Evolutionary conservation across 1,140 invertebrate genomes (phyloP).

Genomic region (Drosophila pseudoananassae): DNA sequence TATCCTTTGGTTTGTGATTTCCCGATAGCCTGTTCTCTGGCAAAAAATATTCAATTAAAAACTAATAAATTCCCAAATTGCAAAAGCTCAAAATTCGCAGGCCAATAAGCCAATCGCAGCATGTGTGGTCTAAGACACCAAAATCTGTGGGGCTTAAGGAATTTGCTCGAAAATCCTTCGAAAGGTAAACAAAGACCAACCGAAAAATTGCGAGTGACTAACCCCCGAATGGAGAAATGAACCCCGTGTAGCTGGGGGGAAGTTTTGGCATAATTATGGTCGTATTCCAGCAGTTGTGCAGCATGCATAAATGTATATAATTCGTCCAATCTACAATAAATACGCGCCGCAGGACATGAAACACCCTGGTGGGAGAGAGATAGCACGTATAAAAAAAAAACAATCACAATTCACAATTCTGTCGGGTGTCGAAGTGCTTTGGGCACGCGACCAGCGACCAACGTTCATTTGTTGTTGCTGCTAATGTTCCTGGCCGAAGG

Average conservation of each 20-base stretch:
- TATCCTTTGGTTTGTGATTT: too few relatives aligned
- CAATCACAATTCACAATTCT: conserved; percentile 81
- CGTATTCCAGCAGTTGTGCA: conserved; percentile 60
- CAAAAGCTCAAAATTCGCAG: conserved; percentile 2
- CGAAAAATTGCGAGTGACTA: conserved; percentile 27
- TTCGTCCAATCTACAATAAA: conserved; percentile 44
- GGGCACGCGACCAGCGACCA: conserved; percentile 79
- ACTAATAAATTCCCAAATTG: background rate
- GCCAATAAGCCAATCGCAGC: conserved; percentile 33
- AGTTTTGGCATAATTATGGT: conserved; percentile 47
- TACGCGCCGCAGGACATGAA: conserved; percentile 70
- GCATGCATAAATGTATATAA: conserved; percentile 61
- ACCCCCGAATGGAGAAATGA: conserved; percentile 12
- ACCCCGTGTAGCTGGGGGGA: conserved; percentile 1
- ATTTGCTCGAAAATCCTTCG: conserved; percentile 36
- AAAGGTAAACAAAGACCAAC: conserved; percentile 31
- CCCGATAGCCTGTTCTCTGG: background rate
- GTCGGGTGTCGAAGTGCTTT: conserved; percentile 83
- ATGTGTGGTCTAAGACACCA: conserved; percentile 20
- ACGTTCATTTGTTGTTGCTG: conserved; percentile 66
- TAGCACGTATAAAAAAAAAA: conserved; percentile 42
- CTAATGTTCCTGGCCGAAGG: conserved; percentile 66
- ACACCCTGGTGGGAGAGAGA: conserved; percentile 35
- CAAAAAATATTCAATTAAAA: background rate
- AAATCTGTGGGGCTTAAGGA: conserved; percentile 34